Conservation (phyloP, 1,140 invertebrate genomes). For the Meloidogyne exigua region DNA sequence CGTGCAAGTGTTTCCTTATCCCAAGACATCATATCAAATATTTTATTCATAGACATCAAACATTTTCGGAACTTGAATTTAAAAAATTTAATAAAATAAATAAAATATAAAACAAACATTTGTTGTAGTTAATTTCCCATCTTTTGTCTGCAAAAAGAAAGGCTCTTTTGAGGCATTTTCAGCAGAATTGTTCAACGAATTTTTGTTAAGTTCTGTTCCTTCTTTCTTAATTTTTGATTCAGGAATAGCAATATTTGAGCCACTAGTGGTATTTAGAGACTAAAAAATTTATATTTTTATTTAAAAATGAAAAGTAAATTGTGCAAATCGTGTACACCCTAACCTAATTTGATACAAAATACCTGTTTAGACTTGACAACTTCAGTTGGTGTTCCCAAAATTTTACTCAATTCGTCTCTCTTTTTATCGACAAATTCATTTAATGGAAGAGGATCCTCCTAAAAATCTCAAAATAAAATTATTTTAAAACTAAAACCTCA, state of each 20-base stretch:
- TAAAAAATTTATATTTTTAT: background rate
- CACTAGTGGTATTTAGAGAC: background rate
- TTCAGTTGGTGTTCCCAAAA: background rate
- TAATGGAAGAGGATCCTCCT: conserved; percentile 18
- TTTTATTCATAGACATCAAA: conserved; percentile 16
- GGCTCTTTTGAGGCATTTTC: background rate
- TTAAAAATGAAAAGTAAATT: background rate
- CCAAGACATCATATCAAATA: conserved; percentile 26
- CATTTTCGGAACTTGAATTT: conserved; percentile 7
- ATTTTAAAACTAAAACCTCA: background rate
- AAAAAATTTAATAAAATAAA: background rate
- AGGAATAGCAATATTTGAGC: background rate
- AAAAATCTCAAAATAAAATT: background rate
- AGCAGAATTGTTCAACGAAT: background rate
- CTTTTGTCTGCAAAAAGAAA: conserved; percentile 13
- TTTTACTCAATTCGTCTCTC: background rate
- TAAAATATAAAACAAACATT: conserved; percentile 8
- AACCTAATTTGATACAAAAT: too few relatives aligned
- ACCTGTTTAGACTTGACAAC: background rate
- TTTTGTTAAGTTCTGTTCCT: background rate
- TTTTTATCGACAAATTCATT: conserved; percentile 17
- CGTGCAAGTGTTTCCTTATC: conserved; percentile 20
- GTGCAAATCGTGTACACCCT: background rate
- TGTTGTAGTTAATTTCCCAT: conserved; percentile 13
- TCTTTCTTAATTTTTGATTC: background rate